Evolutionary conservation across 2,888 invertebrate genomes (phyloP), one percentile per base, ranked within the genome.

Genomic region (Noctua janthina): DNA sequence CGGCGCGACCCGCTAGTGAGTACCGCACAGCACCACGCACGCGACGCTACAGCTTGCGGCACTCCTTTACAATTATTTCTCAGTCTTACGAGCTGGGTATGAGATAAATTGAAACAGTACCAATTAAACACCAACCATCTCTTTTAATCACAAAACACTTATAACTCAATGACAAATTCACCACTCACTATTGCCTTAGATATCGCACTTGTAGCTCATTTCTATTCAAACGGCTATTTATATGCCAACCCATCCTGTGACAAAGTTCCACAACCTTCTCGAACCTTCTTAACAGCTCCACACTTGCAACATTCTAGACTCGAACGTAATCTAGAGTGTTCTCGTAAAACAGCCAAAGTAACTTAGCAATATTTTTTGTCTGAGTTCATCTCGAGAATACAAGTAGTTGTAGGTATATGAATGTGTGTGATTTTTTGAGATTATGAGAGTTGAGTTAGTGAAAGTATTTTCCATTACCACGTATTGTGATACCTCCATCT

Each of bases 1-100:
- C 70, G 35, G 59, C 20, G 64, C 69, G 4, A 15, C 3, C 56
- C 54, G 23, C 43, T 35, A 10, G 81, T 81, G 67, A 81, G 81
- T 81, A 71, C 49, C 13, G 23, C 62, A 29, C 62, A 15, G 15
- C n/a, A 59, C 8, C 20, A 54, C 62, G 29, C 29, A 35, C 64
- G 35, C 8, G 17, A 35, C 56, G 56, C 23, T 56, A 23, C 56
- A 56, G 56, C 23, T 56, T 29, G 62, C 62, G 29, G 6, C 29
- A 15, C 15, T 17, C 35, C 29, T 17, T 35, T 8, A 64, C 62
- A 62, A 15, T 29, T n/a, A 1, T 62, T 5, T 7, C 17, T 29
- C 2, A 64, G 62, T 59, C n/a, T 29, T 62, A 29, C 29, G 15
- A 29, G 62, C 15, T 29, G 15, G 15, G 15, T 29, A 56, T 56